phyloP scores from a whole-genome alignment of 1,140 invertebrate genomes.

The Anagrus nilaparvatae region DNA sequence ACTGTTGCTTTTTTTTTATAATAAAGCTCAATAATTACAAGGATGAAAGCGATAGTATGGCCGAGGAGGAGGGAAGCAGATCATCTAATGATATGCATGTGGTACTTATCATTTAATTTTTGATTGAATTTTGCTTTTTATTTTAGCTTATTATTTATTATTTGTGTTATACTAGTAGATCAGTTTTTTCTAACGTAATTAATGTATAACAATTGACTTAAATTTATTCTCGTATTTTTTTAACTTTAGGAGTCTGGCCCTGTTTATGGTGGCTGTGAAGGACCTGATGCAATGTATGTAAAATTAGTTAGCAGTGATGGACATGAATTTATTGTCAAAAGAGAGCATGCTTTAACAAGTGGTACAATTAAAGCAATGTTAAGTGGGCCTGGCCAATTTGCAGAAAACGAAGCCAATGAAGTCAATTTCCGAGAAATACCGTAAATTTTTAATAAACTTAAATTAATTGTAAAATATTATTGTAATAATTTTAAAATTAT shows the following conservation, averaged over 20 bases:
- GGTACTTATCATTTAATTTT: constrained; percentile 31
- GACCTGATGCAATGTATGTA: constrained; percentile 98
- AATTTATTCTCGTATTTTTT: no score
- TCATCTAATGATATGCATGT: constrained; percentile 32
- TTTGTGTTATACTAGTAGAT: not conserved
- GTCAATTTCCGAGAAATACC: constrained; percentile 99
- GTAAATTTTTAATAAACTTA: constrained; percentile 48
- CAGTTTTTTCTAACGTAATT: no score
- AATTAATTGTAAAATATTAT: not conserved
- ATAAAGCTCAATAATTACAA: constrained; percentile 26
- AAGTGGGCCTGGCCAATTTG: constrained; percentile 91
- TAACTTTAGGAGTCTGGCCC: constrained; percentile 46
- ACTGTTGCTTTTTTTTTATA: constrained; percentile 22
- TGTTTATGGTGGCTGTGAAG: constrained; percentile 89
- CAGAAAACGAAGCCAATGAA: constrained; percentile 98
- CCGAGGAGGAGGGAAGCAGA: constrained; percentile 28
- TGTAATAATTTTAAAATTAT: not conserved
- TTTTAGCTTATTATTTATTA: no score
- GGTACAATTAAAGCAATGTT: constrained; percentile 99
- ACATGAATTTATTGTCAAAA: constrained; percentile 96
- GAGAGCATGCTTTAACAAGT: constrained; percentile 94
- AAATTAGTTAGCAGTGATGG: constrained; percentile 96
- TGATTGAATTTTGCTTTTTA: not conserved
- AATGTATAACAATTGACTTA: no score
- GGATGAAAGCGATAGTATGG: constrained; percentile 25